Conservation (phyloP, 2,797 vertebrate genomes). For the Hyperoplus immaculatus region DNA sequence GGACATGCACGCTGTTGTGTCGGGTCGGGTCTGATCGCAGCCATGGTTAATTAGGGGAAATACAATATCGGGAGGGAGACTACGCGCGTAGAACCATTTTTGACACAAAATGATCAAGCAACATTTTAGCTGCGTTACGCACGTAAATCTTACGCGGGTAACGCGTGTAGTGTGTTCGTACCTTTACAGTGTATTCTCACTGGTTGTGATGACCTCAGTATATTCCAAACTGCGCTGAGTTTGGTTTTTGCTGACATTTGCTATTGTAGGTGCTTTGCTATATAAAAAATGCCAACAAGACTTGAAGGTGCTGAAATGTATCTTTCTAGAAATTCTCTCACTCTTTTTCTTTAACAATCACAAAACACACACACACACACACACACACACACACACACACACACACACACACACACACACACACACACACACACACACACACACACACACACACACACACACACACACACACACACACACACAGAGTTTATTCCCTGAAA, state of each 20-base stretch:
- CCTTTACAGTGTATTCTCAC: background rate
- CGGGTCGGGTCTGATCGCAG: too few species aligned
- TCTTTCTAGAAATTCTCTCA: background rate
- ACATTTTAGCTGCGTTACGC: too few species aligned
- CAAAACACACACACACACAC: background rate
- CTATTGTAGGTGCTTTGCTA: background rate
- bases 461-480: constrained; percentile 4
- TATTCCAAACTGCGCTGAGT: background rate
- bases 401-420: background rate
- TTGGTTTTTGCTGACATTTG: constrained; percentile 5
- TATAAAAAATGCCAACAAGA: background rate
- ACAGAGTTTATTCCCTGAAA: background rate
- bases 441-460: background rate
- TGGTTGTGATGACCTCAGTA: background rate
- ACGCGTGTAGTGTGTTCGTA: too few species aligned
- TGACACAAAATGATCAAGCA: too few species aligned
- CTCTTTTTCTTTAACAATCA: background rate
- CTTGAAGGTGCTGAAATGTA: background rate
- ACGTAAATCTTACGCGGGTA: too few species aligned
- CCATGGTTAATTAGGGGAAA: too few species aligned
- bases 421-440: constrained; percentile 5
- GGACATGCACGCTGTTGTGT: too few species aligned
- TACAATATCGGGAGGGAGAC: too few species aligned
- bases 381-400: background rate
- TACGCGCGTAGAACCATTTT: too few species aligned